Base-by-base conservation (phyloP, 2,113 vertebrate genomes). In the Etheostoma spectabile region DNA sequence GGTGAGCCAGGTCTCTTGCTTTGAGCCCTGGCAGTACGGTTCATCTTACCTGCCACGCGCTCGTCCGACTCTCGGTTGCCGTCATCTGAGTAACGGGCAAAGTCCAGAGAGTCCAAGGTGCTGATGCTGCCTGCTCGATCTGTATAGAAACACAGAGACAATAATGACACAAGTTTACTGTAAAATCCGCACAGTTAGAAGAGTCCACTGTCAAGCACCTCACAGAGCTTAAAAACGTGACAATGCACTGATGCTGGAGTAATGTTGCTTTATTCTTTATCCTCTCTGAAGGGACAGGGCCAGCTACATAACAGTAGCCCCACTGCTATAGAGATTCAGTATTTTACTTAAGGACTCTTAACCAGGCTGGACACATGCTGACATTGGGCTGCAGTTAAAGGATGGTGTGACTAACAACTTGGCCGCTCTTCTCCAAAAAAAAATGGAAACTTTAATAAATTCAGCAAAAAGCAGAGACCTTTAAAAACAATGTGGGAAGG, bases 21-120 rank as follows among this genome's bases (percentile, higher is more conserved):
- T 45, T 14, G 2, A 59, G 68, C 53, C 48, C 48, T 21, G 46
- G 42, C 71, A 16, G 57, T 18, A 6, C 4, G 19, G 53, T 65
- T 86, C 70, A 48, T 88, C 93, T 95, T 96, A 99, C 98, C 98
- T 95, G 98, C 97, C 83, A 99, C 97, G 87, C 96, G 96, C 88
- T 99, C 98, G 0, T 99, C 98, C 0, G 97, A 94, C 91, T 99
- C 98, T 78, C 98, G 95, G 95, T 99, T 99, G 86, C 98, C 98
- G 74, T 99, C 98, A 89, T 99, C 98, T 48, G 98, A 99, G 82
- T 99, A 99, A 86, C 98, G 97, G 80, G 98, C 97, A 92, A 99
- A 99, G 91, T 99, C 98, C 94, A 99, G 94, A 69, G 98, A 99
- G 95, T 99, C 98, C 87, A 99, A 95, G 71, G 98, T 99, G 95